Conservation (phyloP, 92 coral and sea anemone species). For the Anthopleura xanthogrammica region DNA sequence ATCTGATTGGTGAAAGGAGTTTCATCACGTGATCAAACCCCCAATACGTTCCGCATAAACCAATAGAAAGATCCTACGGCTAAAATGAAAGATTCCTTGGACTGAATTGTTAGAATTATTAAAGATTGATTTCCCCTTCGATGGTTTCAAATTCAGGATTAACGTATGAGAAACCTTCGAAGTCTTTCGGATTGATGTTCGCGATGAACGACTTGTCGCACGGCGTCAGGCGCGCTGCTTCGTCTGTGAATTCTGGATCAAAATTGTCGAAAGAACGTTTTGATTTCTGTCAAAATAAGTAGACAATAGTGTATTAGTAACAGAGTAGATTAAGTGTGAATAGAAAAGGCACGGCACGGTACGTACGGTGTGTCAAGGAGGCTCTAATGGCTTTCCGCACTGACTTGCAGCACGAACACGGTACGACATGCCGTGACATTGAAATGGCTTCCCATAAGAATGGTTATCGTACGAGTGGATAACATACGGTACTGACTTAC, state of each 20-base stretch:
- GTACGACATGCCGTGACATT: too few relatives aligned
- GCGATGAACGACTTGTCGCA: constrained; percentile 99
- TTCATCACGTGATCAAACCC: constrained; percentile 11
- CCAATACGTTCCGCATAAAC: neutral
- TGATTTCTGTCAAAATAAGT: constrained; percentile 71
- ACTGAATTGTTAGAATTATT: constrained; percentile 6
- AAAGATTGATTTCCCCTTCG: constrained; percentile 60
- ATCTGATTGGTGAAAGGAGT: neutral
- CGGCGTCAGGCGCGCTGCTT: constrained; percentile 97
- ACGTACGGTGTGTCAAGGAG: too few relatives aligned
- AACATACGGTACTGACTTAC: too few relatives aligned
- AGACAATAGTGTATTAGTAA: neutral
- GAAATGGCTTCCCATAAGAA: too few relatives aligned
- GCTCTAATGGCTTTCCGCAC: too few relatives aligned
- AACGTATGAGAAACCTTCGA: constrained; percentile 91
- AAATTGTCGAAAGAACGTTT: constrained; percentile 99
- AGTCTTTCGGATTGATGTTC: constrained; percentile 93
- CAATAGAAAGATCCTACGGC: constrained; percentile 14
- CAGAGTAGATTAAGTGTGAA: neutral
- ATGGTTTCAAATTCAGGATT: constrained; percentile 70
- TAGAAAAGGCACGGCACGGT: neutral
- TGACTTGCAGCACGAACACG: too few relatives aligned
- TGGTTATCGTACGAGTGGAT: too few relatives aligned
- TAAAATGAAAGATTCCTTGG: neutral
- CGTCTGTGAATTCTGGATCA: constrained; percentile 98